Evolutionary conservation across 2,113 vertebrate genomes (phyloP).

Genomic region (Jacana jacana): DNA sequence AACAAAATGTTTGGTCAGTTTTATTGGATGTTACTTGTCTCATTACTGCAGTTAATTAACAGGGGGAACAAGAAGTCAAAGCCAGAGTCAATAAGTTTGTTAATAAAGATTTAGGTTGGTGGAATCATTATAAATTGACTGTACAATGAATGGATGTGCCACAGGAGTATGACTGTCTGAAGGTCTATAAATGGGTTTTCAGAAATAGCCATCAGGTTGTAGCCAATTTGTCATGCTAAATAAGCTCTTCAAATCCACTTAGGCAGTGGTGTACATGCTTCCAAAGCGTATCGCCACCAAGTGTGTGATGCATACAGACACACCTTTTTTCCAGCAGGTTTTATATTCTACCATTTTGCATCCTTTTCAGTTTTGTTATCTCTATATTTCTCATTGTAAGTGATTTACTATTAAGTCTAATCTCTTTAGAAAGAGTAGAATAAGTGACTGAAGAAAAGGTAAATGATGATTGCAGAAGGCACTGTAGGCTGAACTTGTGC

Average conservation of each 20-base stretch:
- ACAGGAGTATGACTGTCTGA: neutral
- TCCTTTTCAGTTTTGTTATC: neutral
- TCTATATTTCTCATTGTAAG: neutral
- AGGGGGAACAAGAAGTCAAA: slow-evolving; percentile 8
- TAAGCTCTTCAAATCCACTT: slow-evolving; percentile 42
- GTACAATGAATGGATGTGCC: slow-evolving; percentile 24
- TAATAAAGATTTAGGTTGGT: slow-evolving; percentile 55
- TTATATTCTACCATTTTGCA: neutral
- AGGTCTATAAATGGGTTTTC: slow-evolving; percentile 14
- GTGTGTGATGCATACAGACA: neutral
- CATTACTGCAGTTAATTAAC: slow-evolving; percentile 66
- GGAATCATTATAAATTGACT: slow-evolving; percentile 52
- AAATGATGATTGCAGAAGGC: neutral
- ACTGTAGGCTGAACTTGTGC: neutral
- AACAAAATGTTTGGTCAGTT: slow-evolving; percentile 30
- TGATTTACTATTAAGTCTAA: neutral
- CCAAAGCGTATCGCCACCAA: neutral
- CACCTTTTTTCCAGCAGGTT: neutral
- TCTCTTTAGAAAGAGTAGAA: neutral
- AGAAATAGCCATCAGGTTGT: slow-evolving; percentile 41
- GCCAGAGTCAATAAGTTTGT: slow-evolving; percentile 36
- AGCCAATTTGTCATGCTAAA: slow-evolving; percentile 20
- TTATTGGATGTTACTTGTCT: slow-evolving; percentile 33
- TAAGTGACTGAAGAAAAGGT: neutral
- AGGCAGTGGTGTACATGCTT: neutral